These are phyloP conservation scores for Nothocercus julius DNA, from an alignment of 2,113 vertebrate species.

Conservation along the genomic window DNA sequence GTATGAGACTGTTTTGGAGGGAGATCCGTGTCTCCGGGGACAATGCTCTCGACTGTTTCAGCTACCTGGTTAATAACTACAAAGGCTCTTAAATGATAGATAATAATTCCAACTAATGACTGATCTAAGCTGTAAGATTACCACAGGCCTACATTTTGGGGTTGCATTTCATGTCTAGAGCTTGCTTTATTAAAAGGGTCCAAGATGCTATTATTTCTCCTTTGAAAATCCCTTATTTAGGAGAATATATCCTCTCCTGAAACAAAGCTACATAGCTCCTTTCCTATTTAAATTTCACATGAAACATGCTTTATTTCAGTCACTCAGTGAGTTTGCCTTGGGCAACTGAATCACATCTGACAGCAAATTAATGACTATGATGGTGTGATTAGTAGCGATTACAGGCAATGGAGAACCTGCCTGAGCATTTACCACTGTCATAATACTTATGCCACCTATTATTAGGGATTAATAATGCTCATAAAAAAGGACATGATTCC, in stretches of 20 bases:
- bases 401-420: constrained; percentile 72
- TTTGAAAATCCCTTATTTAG: not conserved
- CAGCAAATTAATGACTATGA: constrained; percentile 82
- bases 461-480: constrained; percentile 71
- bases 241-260: not conserved
- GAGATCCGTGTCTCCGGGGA: not conserved
- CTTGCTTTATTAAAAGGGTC: not conserved
- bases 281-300: constrained; percentile 70
- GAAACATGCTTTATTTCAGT: constrained; percentile 75
- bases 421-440: constrained; percentile 72
- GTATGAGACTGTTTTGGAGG: not conserved
- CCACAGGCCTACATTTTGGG: not conserved
- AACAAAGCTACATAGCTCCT: constrained; percentile 34
- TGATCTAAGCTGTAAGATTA: not conserved
- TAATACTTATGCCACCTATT: constrained; percentile 72
- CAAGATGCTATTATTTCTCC: not conserved
- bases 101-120: not conserved
- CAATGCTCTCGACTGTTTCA: not conserved
- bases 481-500: constrained; percentile 54
- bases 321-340: constrained; percentile 69
- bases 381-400: constrained; percentile 80
- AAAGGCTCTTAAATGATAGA: not conserved
- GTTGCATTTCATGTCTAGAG: not conserved
- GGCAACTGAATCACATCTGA: constrained; percentile 74
- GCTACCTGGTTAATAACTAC: not conserved